A percentile compares a stretch with the other conserved stretches of the same genome.
phyloP scores from a whole-genome alignment of 2,888 invertebrate species.

The Rhagophthalmus giganteus region DNA sequence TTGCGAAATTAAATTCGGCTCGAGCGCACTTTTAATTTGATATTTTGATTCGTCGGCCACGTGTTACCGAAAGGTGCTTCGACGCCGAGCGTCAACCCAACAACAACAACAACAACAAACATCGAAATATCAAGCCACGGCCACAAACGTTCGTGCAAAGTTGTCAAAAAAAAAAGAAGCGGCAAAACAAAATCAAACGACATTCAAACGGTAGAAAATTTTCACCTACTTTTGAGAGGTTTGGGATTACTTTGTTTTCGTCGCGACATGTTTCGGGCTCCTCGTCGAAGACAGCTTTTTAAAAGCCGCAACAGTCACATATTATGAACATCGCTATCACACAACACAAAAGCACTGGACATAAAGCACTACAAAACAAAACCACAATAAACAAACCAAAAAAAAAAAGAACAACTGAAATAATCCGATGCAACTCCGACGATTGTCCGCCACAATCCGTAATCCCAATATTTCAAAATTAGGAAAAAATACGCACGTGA shows the following conservation, averaged over 20 bases:
- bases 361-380: conserved; percentile 25
- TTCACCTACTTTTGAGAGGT: conserved; percentile 88
- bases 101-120: conserved; percentile 1
- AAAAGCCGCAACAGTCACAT: conserved; percentile 41
- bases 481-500: conserved; percentile 32
- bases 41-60: neutral
- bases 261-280: conserved; percentile 73
- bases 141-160: too few species aligned
- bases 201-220: too few species aligned
- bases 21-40: neutral
- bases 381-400: conserved; percentile 30
- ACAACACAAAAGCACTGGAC: conserved; percentile 31
- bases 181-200: too few species aligned
- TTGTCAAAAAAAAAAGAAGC: too few species aligned
- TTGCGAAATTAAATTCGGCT: too few species aligned
- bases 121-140: too few species aligned
- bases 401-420: conserved; percentile 29
- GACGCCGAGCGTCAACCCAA: too few species aligned
- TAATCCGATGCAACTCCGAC: too few species aligned
- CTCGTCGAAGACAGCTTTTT: conserved; percentile 59
- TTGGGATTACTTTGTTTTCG: conserved; percentile 96
- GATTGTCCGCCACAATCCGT: too few species aligned
- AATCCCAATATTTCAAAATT: neutral
- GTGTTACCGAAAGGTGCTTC: too few species aligned
- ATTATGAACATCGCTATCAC: conserved; percentile 35